Base-by-base conservation (phyloP, 2,797 vertebrate genomes). In the Zenarchopterus dispar region DNA sequence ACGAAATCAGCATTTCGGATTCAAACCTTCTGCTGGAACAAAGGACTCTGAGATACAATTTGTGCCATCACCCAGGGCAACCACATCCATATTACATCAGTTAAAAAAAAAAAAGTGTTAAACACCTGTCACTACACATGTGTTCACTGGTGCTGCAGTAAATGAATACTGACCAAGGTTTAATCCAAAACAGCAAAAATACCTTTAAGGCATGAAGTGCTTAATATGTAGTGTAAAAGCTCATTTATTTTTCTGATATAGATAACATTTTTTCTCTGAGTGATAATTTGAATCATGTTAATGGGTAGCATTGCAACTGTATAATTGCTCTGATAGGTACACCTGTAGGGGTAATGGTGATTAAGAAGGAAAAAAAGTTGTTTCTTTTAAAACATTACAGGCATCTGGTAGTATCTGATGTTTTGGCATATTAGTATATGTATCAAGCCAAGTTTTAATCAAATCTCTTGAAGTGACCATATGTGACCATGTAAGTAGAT, bases 11-110 rank as follows among this genome's bases (percentile, higher is more conserved):
- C 79, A 72, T 81, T 74, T 57, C 70, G 51, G 62, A 84, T 81
- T 84, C 79, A 73, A 80, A 80, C 70, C 81, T 66, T 85, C 81
- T 85, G 80, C 67, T 45, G 50, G 62, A 80, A 87, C 73, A 80
- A 77, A 78, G 48, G 36, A 36, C 70, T 67, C 66, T 0, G 56
- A 80, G 69, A 59, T 47, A 73, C 55, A 52, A 80, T 63, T 44
- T 28, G 71, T 70, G 79, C 69, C 64, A 55, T 82, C 78, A 82
- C 72, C 70, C 62, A 45, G 56, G 71, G 72, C 77, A 21, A 67
- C 71, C 67, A 64, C 67, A 77, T 82, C 75, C 56, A 73, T 68
- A 63, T 73, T 76, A 69, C 1, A 26, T 79, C 62, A 75, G 71
- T 23, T 15, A 11, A 19, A 21, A 23, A 85, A 82, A 75, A 89